phyloP scores from a whole-genome alignment of 2,888 invertebrate genomes.

The Fragum sueziense region DNA sequence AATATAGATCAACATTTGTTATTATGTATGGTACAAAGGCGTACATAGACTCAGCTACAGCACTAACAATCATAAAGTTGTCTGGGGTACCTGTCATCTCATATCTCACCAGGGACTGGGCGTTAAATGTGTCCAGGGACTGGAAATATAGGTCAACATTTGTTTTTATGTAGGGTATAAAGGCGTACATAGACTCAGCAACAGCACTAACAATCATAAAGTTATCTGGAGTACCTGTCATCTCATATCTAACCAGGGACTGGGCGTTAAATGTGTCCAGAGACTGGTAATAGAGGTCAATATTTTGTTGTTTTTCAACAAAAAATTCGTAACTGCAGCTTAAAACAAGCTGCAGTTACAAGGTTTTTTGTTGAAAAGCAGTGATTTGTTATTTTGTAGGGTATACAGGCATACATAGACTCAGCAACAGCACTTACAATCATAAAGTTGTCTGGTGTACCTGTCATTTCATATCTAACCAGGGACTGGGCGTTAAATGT shows the following conservation, averaged over 20 bases:
- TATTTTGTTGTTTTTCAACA: too few relatives aligned
- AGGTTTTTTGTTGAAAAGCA: too few relatives aligned
- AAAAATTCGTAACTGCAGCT: too few relatives aligned
- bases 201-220: constrained; percentile 67
- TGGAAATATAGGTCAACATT: too few relatives aligned
- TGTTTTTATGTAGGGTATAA: constrained; percentile 58
- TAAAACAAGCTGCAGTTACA: too few relatives aligned
- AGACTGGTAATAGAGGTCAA: too few relatives aligned
- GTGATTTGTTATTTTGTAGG: too few relatives aligned
- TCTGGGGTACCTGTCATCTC: constrained; percentile 62
- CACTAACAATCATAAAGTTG: constrained; percentile 66
- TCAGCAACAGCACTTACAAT: constrained; percentile 65
- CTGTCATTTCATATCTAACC: constrained; percentile 63
- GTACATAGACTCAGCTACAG: constrained; percentile 64
- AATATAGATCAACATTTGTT: too few relatives aligned
- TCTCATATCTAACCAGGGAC: constrained; percentile 62
- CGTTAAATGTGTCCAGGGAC: constrained; percentile 56
- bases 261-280: constrained; percentile 58
- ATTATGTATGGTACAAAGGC: constrained; percentile 60
- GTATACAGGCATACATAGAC: constrained; percentile 64
- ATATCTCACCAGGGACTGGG: constrained; percentile 64
- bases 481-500: constrained; percentile 61
- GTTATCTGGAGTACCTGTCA: constrained; percentile 61
- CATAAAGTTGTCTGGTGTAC: constrained; percentile 62
- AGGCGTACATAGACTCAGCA: constrained; percentile 63